phyloP scores from a whole-genome alignment of 2,888 invertebrate species.

The Chelonus formosanus region DNA sequence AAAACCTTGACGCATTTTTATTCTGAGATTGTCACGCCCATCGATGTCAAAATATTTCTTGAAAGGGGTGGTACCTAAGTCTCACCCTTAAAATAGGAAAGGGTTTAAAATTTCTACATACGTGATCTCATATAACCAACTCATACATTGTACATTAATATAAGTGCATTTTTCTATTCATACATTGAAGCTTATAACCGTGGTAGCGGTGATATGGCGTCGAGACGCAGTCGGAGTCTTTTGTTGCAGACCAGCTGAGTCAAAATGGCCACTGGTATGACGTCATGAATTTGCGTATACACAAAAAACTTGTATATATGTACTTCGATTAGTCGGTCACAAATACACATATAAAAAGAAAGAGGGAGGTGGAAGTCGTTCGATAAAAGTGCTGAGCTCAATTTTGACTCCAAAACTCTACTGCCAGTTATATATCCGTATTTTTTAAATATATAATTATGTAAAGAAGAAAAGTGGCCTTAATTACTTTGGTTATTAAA shows the following conservation, averaged over 20 bases:
- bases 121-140: neutral
- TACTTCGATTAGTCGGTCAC: too few relatives aligned
- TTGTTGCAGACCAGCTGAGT: slow-evolving; percentile 62
- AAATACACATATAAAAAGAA: too few relatives aligned
- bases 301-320: slow-evolving; percentile 10
- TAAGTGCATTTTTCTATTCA: neutral
- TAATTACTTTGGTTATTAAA: too few relatives aligned
- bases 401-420: too few relatives aligned
- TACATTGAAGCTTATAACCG: slow-evolving; percentile 36
- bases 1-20: slow-evolving; percentile 36
- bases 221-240: slow-evolving; percentile 53
- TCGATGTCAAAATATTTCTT: slow-evolving; percentile 62
- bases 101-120: slow-evolving; percentile 47
- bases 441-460: too few relatives aligned
- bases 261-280: slow-evolving; percentile 61
- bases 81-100: slow-evolving; percentile 33
- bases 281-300: slow-evolving; percentile 49
- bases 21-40: slow-evolving; percentile 52
- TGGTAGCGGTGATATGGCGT: slow-evolving; percentile 56
- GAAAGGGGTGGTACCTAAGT: slow-evolving; percentile 35
- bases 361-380: too few relatives aligned
- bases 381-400: too few relatives aligned
- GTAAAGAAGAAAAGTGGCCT: too few relatives aligned
- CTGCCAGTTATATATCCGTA: too few relatives aligned
- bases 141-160: neutral